These are phyloP conservation scores for Epinephelus malabaricus DNA, from an alignment of 2,797 vertebrate genomes.

Conservation along the genomic window DNA sequence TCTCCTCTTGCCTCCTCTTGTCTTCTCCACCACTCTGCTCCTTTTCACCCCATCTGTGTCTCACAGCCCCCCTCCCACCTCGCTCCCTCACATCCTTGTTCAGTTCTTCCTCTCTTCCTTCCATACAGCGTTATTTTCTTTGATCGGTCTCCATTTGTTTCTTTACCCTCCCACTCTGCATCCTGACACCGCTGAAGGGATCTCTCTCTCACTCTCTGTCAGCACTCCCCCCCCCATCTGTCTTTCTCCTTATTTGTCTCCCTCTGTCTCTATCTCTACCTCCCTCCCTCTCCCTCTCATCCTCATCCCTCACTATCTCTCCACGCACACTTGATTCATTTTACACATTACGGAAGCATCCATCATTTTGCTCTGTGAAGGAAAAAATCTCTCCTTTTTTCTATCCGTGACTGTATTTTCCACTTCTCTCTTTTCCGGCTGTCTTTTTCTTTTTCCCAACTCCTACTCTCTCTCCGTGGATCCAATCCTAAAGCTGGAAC, in stretches of 20 bases:
- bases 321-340: constrained; percentile 79
- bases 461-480: constrained; percentile 53
- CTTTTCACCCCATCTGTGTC: constrained; percentile 56
- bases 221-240: constrained; percentile 48
- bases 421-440: constrained; percentile 27
- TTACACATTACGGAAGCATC: constrained; percentile 80
- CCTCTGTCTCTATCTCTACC: constrained; percentile 56
- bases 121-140: constrained; percentile 60
- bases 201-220: constrained; percentile 55
- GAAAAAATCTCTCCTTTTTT: constrained; percentile 48
- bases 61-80: constrained; percentile 29
- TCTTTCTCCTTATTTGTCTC: constrained; percentile 70
- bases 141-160: constrained; percentile 71
- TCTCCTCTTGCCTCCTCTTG: constrained; percentile 11
- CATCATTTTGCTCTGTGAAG: constrained; percentile 73
- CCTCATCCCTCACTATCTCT: constrained; percentile 74
- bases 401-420: constrained; percentile 35
- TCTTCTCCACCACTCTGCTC: constrained; percentile 34
- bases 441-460: constrained; percentile 49
- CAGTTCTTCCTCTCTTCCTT: constrained; percentile 56
- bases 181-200: constrained; percentile 71
- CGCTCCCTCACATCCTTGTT: constrained; percentile 39
- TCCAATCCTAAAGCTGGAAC: constrained; percentile 72
- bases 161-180: constrained; percentile 73
- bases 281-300: constrained; percentile 52